Evolutionary conservation across 2,888 invertebrate genomes (phyloP), one percentile per base, ranked within the genome.

Genomic region (Cryptocephalus primarius): DNA sequence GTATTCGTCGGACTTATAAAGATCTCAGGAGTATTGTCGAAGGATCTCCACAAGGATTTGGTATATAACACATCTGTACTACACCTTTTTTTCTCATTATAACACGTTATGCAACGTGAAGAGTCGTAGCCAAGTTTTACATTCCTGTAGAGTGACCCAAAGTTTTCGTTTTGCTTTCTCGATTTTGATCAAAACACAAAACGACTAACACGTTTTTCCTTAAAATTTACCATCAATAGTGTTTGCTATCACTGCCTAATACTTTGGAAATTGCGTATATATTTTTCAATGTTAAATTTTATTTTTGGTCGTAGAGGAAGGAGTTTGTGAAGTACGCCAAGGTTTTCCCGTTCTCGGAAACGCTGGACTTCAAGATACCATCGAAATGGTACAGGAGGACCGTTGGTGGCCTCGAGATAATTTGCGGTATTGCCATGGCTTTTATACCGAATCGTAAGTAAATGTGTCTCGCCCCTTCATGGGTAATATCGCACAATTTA

Each of bases 251-350:
- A 22, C 6, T 22, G 22, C 22, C n/a, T 4, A 6, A 6, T 22
- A 22, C 22, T 22, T 2, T 22, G 6, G 6, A 22, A 2, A 22
- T 4, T 22, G 22, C 22, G 2, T 22, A 22, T 22, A 22, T 22
- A 22, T 22, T 6, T 2, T 22, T 22, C 6, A 22, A 22, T 22
- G 22, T 22, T 22, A 22, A 22, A 22, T 22, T 22, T 22, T 38
- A 32, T 47, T 55, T 62, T 65, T 67, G 61, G 55, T 81, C 82
- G 54, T 77, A 92, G 91, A 79, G 92, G 65, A 89, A 89, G 71
- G 91, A 92, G 70, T 93, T 90, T 66, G 91, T 92, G n/a, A 87
- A 89, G 72, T 92, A 92, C 70, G 87, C 92, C n/a, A 92, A 92
- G 76, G 91, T 91, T 48, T 92, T 93, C 70, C 92, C 92, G 40